phyloP scores from a whole-genome alignment of 2,888 invertebrate genomes.

The Heliconius ismenius region DNA sequence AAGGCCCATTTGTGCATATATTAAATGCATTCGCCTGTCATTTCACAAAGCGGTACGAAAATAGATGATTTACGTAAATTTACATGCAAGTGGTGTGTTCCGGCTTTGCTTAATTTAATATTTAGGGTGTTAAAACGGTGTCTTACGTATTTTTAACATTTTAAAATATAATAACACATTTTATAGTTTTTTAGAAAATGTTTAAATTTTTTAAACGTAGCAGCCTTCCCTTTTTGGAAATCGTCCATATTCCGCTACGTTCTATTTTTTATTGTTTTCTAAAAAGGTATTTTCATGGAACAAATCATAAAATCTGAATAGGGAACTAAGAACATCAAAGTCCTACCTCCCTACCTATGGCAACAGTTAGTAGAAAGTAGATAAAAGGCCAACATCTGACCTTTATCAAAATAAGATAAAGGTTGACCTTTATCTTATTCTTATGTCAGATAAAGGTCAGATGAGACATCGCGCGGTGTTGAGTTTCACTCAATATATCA shows the following conservation, averaged over 20 bases:
- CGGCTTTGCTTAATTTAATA: not conserved
- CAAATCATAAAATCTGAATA: not conserved
- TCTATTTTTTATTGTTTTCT: not conserved
- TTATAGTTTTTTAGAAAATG: too few relatives aligned
- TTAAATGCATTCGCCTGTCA: conserved; percentile 14
- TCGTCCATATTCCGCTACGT: not conserved
- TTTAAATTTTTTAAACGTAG: too few relatives aligned
- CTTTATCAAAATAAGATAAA: too few relatives aligned
- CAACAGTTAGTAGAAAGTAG: too few relatives aligned
- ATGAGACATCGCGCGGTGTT: too few relatives aligned
- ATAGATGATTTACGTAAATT: conserved; percentile 6
- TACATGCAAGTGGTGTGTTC: not conserved
- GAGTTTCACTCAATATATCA: too few relatives aligned
- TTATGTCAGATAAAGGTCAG: too few relatives aligned
- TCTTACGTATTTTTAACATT: not conserved
- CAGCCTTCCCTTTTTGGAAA: too few relatives aligned
- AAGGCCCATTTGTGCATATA: conserved; percentile 21
- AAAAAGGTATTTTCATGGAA: not conserved
- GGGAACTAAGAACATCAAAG: not conserved
- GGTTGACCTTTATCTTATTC: too few relatives aligned
- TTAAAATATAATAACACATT: too few relatives aligned
- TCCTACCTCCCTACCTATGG: not conserved
- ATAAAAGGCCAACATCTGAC: too few relatives aligned
- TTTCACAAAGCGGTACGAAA: conserved; percentile 11
- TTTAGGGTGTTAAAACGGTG: not conserved